Evolutionary conservation across 2,888 invertebrate species (phyloP), one percentile per base, ranked within the genome.

Genomic region (Lasioglossum zephyrum): DNA sequence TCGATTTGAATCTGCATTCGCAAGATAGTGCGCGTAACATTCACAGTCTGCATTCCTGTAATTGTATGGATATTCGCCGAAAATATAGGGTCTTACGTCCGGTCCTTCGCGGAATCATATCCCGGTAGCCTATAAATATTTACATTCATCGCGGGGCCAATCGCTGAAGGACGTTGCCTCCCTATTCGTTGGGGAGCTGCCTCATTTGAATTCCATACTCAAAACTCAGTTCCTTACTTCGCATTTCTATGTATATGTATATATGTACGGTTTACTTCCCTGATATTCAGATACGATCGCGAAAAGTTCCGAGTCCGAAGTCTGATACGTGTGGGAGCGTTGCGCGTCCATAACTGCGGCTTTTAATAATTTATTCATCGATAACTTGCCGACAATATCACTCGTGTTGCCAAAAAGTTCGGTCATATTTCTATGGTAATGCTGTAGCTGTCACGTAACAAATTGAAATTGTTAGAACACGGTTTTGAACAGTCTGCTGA

Each of bases 21-120:
- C 18, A 36, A 18, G 22, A 44, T 44, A 22, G 63, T 22, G 18
- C 31, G 6, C 44, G 22, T 22, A 60, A 22, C 26, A 44, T 26
- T 44, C 18, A 44, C 13, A 22, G 44, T 31, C 81, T 73, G 73
- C 76, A 76, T 81, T 60, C 47, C 69, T 81, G 69, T 81, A 57
- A 78, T 78, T 41, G 60, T 73, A 82, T 75, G 70, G n/a, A 49
- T 77, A 85, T 77, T 80, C 77, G 69, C 57, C 36, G 41, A 57
- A 80, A 60, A 44, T 77, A 72, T 84, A 53, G 79, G 72, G 77
- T 85, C 69, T 81, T 44, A 77, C 47, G 70, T 44, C 31, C 53
- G 39, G 39, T 31, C 8, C 53, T 80, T 41, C 39, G 73, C 47
- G 63, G 81, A 57, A 79, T 77, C 47, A 69, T 57, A 60, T 8